Base-by-base conservation (phyloP, 1,140 invertebrate genomes). In the Bombus ignitus region DNA sequence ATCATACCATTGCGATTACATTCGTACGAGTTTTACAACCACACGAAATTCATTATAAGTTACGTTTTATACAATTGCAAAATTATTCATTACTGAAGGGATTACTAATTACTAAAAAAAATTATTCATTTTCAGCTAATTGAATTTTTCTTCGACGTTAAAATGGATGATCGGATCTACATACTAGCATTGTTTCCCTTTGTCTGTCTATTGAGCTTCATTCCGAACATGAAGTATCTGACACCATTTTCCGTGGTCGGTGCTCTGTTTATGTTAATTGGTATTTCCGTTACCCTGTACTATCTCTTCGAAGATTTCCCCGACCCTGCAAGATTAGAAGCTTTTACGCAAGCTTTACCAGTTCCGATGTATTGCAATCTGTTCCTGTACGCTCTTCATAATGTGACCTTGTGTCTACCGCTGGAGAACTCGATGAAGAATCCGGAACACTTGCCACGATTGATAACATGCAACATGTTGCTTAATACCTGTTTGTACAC, bases 301-400 rank as follows among this genome's bases (percentile, higher is more conserved):
- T 96, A 95, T 86, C 83, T 96, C 9, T 75, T 96, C 66, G 37
- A 71, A 5, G 90, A 93, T 35, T 62, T 95, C 0, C 92, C 96
- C 0, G 85, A 86, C 73, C 89, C 91, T 3, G 35, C 42, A 39
- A 84, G 89, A 76, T 80, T 93, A 4, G n/a, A 84, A 2, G 13
- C 53, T 10, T 89, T 90, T 62, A 92, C 90, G 5, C 35, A 79
- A 4, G 22, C 85, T 0, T 12, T 77, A 0, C 42, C 90, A 2
- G 81, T 93, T 13, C 89, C 93, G 0, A 89, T 96, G 32, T 96
- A 92, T 74, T 96, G 96, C 92, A 95, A 94, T 6, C 95, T 96
- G 10, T 96, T 96, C 15, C 93, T 97, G 10, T 97, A 95, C 92
- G 95, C 96, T 4, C 94, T 96, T 89, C 96, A 96, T 91, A 96